Conservation (phyloP, 2,797 vertebrate species). For the Spinus olivaceus region DNA sequence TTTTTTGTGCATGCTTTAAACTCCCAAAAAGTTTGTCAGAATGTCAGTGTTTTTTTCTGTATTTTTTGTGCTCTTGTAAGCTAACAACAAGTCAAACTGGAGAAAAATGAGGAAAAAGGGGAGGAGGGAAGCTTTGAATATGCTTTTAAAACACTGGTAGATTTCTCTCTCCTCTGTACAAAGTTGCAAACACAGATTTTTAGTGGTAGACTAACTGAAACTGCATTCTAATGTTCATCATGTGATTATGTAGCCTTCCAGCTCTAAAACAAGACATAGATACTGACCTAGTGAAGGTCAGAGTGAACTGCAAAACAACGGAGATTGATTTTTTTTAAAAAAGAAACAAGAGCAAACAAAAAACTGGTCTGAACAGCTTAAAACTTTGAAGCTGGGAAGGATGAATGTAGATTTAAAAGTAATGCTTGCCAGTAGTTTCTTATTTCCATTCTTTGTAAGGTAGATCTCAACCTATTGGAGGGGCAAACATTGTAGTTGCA, state of each 20-base stretch:
- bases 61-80: not conserved
- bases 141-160: not conserved
- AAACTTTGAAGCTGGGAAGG: not conserved
- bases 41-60: not conserved
- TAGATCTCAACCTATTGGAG: not conserved
- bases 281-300: not conserved
- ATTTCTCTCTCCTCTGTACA: not conserved
- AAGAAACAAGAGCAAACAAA: not conserved
- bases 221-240: not conserved
- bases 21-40: not conserved
- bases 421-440: not conserved
- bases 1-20: not conserved
- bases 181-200: not conserved
- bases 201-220: not conserved
- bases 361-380: rapidly evolving
- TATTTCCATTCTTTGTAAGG: not conserved
- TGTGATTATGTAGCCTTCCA: not conserved
- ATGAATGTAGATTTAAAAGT: not conserved
- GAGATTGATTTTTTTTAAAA: not conserved
- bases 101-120: not conserved
- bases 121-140: not conserved
- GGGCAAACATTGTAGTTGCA: not conserved
- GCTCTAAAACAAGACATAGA: not conserved
- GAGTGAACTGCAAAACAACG: not conserved
- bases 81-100: not conserved